Evolutionary conservation across 2,888 invertebrate species (phyloP), one percentile per base, ranked within the genome.

Genomic region (Panorpa germanica): DNA sequence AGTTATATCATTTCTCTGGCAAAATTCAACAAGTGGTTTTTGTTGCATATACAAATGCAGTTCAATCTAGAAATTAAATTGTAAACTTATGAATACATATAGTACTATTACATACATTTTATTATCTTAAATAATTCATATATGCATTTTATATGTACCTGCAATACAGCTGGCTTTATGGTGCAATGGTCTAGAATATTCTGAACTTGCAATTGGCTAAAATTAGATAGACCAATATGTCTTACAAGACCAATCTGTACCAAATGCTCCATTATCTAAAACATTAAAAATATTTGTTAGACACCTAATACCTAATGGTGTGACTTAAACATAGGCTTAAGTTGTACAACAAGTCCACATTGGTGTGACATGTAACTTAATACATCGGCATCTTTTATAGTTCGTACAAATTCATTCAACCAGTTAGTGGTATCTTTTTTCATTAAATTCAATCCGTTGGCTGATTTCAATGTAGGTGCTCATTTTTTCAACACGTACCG

Each of bases 151-250:
- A 12, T 25, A 10, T 11, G 28, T 23, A 51, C 51, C 48, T 74
- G 76, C 32, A 78, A 49, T 36, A 74, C 74, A 33, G 72, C 64
- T 3, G 82, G 82, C 45, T 69, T 72, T 25, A 80, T 60, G 28
- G 54, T 58, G 1, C 71, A 62, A 14, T 47, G 48, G 11, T 65
- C 53, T 38, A 69, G 60, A 32, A 82, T 64, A 35, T 61, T 57
- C 37, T 59, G 46, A 31, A 82, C 60, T 55, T 85, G 85, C 10
- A 53, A 45, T 34, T 59, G 59, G 45, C 75, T 80, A 50, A 76
- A 83, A 50, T 85, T 85, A 28, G 82, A 83, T 29, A 83, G 46
- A 3, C 83, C 83, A 38, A 85, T 68, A n/a, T 76, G 65, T 43
- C 61, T 70, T 2, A 65, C 52, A 13, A 62, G 53, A 3, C 78